These are phyloP conservation scores for Donacobius atricapilla DNA, from an alignment of 2,113 vertebrate species.

Conservation along the genomic window DNA sequence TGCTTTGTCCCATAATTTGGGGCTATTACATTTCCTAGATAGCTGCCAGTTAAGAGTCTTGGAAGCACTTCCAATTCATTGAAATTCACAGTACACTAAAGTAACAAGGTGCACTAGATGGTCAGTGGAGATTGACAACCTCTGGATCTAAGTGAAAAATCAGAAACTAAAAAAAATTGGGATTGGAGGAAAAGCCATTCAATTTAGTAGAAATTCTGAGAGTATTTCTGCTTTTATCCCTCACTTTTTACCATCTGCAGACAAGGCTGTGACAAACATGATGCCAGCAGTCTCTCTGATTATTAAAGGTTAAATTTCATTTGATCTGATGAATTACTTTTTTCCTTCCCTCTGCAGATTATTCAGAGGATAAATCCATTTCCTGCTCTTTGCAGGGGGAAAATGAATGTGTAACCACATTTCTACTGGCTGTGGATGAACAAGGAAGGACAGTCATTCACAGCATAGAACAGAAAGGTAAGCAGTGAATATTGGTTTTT, in stretches of 20 bases:
- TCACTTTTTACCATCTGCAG: background rate
- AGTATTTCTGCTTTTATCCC: constrained; percentile 2
- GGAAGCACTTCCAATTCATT: constrained; percentile 58
- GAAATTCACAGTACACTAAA: constrained; percentile 57
- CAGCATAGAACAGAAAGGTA: constrained; percentile 83
- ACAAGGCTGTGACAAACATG: constrained; percentile 16
- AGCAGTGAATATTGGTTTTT: constrained; percentile 34
- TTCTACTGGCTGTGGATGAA: constrained; percentile 79
- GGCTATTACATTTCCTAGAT: constrained; percentile 66
- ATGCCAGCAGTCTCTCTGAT: constrained; percentile 32
- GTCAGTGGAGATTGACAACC: constrained; percentile 55
- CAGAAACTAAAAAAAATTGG: background rate
- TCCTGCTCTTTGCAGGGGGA: constrained; percentile 84
- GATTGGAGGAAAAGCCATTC: background rate
- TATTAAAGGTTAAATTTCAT: constrained; percentile 57
- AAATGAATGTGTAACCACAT: constrained; percentile 89
- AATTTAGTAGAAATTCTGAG: background rate
- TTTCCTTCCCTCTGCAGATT: constrained; percentile 77
- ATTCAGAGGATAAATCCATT: constrained; percentile 80
- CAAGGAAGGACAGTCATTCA: constrained; percentile 81
- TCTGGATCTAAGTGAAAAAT: constrained; percentile 52
- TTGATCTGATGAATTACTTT: constrained; percentile 54
- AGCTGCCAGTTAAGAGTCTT: constrained; percentile 52
- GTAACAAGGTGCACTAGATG: constrained; percentile 69
- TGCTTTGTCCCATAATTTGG: constrained; percentile 71